Evolutionary conservation across 2,888 invertebrate species (phyloP).

Genomic region (Nomada flava): DNA sequence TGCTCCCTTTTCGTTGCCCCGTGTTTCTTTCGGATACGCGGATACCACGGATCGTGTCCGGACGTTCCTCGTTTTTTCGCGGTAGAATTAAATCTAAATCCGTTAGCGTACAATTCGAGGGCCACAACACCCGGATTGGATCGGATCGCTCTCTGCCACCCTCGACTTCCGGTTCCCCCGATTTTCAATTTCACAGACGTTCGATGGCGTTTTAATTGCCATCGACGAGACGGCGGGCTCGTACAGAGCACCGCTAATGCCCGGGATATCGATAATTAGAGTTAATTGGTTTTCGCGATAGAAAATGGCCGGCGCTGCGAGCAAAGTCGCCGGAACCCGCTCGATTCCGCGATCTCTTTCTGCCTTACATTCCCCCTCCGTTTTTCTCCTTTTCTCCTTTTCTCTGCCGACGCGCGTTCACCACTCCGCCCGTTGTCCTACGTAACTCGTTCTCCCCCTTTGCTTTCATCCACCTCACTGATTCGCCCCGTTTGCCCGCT

Average conservation of each 20-base stretch:
- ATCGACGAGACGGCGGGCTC: constrained; percentile 25
- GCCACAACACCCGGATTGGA: background rate
- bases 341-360: constrained; percentile 22
- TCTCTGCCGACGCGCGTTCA: constrained; percentile 1
- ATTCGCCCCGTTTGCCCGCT: background rate
- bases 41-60: background rate
- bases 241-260: constrained; percentile 35
- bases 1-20: background rate
- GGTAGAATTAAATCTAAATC: too few relatives aligned
- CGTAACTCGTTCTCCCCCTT: constrained; percentile 9
- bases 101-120: background rate
- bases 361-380: background rate
- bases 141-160: background rate
- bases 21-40: background rate
- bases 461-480: background rate
- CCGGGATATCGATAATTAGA: constrained; percentile 55
- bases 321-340: constrained; percentile 22
- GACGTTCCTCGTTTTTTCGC: too few relatives aligned
- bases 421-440: constrained; percentile 11
- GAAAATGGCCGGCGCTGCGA: constrained; percentile 41
- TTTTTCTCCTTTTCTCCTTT: background rate
- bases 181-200: constrained; percentile 16
- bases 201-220: constrained; percentile 56
- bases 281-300: constrained; percentile 54
- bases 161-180: background rate